Base-by-base conservation (phyloP, 2,888 invertebrate genomes). In the Drosophila acutilabella region DNA sequence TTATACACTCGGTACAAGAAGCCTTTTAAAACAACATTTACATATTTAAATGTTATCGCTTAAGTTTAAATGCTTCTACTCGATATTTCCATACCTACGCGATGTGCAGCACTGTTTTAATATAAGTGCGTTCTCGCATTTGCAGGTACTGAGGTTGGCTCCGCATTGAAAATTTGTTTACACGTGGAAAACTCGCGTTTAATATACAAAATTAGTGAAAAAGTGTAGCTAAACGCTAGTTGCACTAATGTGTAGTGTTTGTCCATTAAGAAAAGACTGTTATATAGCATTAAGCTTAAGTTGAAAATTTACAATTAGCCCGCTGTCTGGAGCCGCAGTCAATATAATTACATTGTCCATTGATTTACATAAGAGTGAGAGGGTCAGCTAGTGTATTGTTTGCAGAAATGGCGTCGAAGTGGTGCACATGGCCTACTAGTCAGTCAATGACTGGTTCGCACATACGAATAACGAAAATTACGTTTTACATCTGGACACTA, bases 71-170 rank as follows among this genome's bases (percentile, higher is more conserved):
- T n/a, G 13, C 44, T 18, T 38, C 2, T 33, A 56, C 45, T 68
- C 75, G 75, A 78, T 75, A 64, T 30, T 52, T 59, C 30, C 36
- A 51, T 36, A 11, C 13, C 16, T 66, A 11, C 3, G n/a, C 51
- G 62, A 44, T 78, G 62, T 52, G 16, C 82, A 82, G 36, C 81
- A 77, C 75, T 78, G 78, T 66, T 73, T 72, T 56, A 86, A 88
- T 88, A 88, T 84, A 89, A 90, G 91, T 91, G 91, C 91, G 90
- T 91, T 91, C 88, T 90, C 92, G 91, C 91, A 92, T 91, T 92
- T 88, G 88, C 89, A 89, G 90, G 89, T 90, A 90, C 80, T 78
- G 81, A 84, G 74, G 64, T 77, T 78, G 58, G 71, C 74, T 80
- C 74, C 71, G 73, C 57, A 58, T 73, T 80, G 54, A 88, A 81